These are phyloP conservation scores for Formicarius rufipectus DNA, from an alignment of 2,113 vertebrate genomes.

Conservation along the genomic window DNA sequence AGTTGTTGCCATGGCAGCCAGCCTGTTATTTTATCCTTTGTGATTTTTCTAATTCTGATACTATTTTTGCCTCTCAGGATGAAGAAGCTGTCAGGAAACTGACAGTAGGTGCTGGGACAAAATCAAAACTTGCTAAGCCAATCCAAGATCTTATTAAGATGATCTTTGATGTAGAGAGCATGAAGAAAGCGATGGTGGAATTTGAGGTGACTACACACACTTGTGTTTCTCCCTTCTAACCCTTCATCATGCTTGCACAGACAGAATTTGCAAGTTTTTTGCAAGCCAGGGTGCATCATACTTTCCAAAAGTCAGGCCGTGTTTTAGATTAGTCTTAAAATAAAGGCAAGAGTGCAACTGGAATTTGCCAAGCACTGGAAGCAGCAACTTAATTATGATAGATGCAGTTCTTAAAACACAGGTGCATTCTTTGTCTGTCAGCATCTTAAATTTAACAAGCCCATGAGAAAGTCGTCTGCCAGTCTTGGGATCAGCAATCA, in stretches of 20 bases:
- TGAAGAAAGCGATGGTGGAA: constrained; percentile 99
- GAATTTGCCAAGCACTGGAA: not conserved
- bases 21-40: constrained; percentile 22
- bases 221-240: not conserved
- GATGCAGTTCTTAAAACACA: not conserved
- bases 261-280: not conserved
- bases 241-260: not conserved
- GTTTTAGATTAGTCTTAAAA: not conserved
- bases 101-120: constrained; percentile 86
- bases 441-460: not conserved
- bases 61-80: constrained; percentile 77
- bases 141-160: constrained; percentile 93
- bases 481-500: not conserved
- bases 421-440: not conserved
- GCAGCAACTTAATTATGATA: not conserved
- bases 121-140: constrained; percentile 87
- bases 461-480: not conserved
- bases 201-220: constrained; percentile 82
- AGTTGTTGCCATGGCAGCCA: constrained; percentile 27
- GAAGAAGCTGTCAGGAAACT: constrained; percentile 94
- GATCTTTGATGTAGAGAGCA: constrained; percentile 98
- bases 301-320: not conserved
- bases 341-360: not conserved
- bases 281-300: not conserved
- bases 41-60: constrained; percentile 44